These are phyloP conservation scores for Heliconius charithonia DNA, from an alignment of 2,888 invertebrate species.

Conservation along the genomic window DNA sequence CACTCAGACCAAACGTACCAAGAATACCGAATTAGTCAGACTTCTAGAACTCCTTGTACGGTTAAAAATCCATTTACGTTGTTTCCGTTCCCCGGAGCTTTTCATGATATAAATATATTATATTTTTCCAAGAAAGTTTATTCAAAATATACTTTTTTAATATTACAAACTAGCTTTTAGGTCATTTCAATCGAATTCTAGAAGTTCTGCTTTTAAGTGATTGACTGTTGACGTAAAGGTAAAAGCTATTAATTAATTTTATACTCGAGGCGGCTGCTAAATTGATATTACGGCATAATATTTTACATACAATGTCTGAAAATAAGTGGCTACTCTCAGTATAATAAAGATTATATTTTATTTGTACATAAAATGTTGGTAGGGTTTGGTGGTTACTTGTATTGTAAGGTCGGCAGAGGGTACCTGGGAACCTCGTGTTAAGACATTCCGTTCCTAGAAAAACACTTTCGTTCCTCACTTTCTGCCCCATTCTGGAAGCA, in stretches of 20 bases:
- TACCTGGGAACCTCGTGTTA: too few species aligned
- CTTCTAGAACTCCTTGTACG: background rate
- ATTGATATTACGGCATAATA: constrained; percentile 10
- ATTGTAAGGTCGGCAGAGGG: too few species aligned
- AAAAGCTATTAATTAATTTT: background rate
- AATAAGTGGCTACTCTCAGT: background rate
- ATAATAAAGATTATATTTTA: background rate
- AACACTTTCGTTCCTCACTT: too few species aligned
- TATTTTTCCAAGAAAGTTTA: background rate
- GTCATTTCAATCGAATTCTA: background rate
- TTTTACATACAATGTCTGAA: background rate
- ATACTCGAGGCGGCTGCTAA: background rate
- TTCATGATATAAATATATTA: background rate
- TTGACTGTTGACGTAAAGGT: background rate
- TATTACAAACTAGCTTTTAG: background rate
- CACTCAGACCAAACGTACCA: constrained; percentile 22
- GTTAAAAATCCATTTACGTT: constrained; percentile 21
- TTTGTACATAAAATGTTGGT: background rate
- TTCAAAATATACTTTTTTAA: background rate
- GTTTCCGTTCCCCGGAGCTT: background rate
- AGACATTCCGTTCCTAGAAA: too few species aligned
- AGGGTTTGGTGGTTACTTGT: background rate
- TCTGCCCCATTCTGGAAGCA: too few species aligned
- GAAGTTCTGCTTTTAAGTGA: background rate
- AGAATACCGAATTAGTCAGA: constrained; percentile 17